phyloP scores from a whole-genome alignment of 2,888 invertebrate species.

The Schizotus pectinicornis region DNA sequence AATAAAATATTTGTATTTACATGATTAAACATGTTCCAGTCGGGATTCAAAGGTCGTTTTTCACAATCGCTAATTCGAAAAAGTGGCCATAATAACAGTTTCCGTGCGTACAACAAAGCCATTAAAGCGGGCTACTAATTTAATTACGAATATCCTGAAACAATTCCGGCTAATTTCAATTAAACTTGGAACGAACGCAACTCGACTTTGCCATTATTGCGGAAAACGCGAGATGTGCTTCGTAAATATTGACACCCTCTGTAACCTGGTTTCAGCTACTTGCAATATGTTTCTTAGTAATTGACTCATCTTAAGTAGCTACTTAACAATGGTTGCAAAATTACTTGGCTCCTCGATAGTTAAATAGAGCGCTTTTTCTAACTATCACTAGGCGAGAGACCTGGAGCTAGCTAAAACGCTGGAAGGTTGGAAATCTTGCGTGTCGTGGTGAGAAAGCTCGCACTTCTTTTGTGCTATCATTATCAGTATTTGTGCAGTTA shows the following conservation, averaged over 20 bases:
- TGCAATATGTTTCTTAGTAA: slow-evolving; percentile 9
- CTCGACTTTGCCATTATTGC: slow-evolving; percentile 7
- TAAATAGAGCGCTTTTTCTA: too few relatives aligned
- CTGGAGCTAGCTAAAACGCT: too few relatives aligned
- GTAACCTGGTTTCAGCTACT: slow-evolving; percentile 21
- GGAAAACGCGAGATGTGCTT: slow-evolving; percentile 13
- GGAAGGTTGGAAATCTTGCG: slow-evolving; percentile 7
- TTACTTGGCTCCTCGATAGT: too few relatives aligned
- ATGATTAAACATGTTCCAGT: slow-evolving; percentile 14
- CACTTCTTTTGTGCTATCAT: slow-evolving; percentile 21
- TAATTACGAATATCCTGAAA: too few relatives aligned
- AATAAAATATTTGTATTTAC: slow-evolving; percentile 17
- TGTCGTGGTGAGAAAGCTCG: slow-evolving; percentile 12
- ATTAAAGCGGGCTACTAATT: too few relatives aligned
- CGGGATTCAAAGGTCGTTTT: slow-evolving; percentile 8
- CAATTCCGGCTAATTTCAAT: not conserved
- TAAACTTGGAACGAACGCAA: not conserved
- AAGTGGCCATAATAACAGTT: slow-evolving; percentile 6
- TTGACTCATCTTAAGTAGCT: slow-evolving; percentile 15
- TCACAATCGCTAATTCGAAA: slow-evolving; percentile 4
- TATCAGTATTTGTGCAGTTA: slow-evolving; percentile 24
- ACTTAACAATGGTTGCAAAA: not conserved
- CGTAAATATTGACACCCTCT: slow-evolving; percentile 12
- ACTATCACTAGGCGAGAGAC: too few relatives aligned
- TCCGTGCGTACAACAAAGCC: not conserved